phyloP scores from a whole-genome alignment of 1,140 invertebrate genomes.

The Phthorimaea operculella region DNA sequence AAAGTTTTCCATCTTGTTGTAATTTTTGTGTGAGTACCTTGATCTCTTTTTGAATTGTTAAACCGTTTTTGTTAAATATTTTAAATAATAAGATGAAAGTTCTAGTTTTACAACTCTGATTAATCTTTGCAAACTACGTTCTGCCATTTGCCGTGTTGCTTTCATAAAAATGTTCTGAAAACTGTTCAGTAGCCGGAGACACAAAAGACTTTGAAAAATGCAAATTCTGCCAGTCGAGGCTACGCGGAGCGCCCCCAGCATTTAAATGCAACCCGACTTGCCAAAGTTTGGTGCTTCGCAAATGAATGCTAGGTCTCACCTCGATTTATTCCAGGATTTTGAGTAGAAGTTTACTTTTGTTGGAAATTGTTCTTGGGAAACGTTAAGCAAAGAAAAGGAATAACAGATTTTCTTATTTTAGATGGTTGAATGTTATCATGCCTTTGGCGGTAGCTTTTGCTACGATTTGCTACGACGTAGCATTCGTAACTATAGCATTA shows the following conservation, averaged over 20 bases:
- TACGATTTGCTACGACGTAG: no score
- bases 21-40: no score
- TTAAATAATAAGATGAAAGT: conserved; percentile 19
- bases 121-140: conserved; percentile 1
- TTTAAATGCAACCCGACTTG: conserved; percentile 55
- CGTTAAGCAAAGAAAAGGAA: no score
- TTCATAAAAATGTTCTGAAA: conserved; percentile 6
- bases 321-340: conserved; percentile 19
- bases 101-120: conserved; percentile 8
- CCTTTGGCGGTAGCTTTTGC: no score
- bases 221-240: conserved; percentile 28
- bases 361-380: no score
- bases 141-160: not conserved
- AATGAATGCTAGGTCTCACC: conserved; percentile 40
- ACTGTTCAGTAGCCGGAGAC: conserved; percentile 14
- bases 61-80: conserved; percentile 4
- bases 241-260: conserved; percentile 23
- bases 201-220: conserved; percentile 45
- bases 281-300: conserved; percentile 44
- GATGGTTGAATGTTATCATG: no score
- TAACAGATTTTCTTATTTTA: no score
- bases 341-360: not conserved
- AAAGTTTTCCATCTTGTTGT: no score
- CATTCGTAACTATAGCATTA: no score
- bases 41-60: no score